These are phyloP conservation scores for Pegea sp. DNA, from an alignment of 23 tunicate species.

Conservation along the genomic window DNA sequence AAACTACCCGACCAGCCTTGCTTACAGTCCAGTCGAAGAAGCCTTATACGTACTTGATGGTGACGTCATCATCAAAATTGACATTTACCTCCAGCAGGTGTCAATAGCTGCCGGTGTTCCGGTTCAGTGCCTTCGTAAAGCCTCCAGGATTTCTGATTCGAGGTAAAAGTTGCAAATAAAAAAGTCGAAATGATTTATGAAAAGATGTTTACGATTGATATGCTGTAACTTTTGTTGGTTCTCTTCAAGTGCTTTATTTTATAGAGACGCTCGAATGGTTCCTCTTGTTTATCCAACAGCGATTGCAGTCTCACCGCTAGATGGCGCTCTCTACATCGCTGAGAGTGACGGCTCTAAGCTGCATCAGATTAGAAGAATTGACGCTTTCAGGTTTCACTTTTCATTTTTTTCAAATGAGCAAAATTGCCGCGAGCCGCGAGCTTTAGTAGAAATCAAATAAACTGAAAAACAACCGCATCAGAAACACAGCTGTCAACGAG, in stretches of 20 bases:
- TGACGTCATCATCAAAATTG: constrained; percentile 57
- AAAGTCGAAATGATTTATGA: no score
- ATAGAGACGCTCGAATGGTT: constrained; percentile 44
- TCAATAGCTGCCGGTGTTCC: constrained; percentile 84
- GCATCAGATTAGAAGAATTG: constrained; percentile 44
- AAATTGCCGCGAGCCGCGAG: no score
- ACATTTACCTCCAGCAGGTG: constrained; percentile 35
- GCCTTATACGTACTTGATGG: constrained; percentile 42
- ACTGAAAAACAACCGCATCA: no score
- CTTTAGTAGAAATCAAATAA: no score
- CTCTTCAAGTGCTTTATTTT: constrained; percentile 1
- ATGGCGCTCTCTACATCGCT: constrained; percentile 60
- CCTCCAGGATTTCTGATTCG: constrained; percentile 22
- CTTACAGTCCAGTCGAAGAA: constrained; percentile 38
- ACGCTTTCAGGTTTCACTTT: constrained; percentile 23
- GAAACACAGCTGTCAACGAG: no score
- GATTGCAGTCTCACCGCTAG: constrained; percentile 36
- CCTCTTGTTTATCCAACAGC: constrained; percentile 42
- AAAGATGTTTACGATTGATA: no score
- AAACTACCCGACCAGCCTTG: constrained; percentile 46
- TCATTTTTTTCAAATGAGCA: background rate
- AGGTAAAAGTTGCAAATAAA: constrained; percentile 21
- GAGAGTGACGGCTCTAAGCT: constrained; percentile 50
- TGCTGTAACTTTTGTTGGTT: no score
- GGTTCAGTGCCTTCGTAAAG: constrained; percentile 39